Evolutionary conservation across 1,140 invertebrate species (phyloP), one percentile per base, ranked within the genome.

Genomic region (Gonioctena quinquepunctata): DNA sequence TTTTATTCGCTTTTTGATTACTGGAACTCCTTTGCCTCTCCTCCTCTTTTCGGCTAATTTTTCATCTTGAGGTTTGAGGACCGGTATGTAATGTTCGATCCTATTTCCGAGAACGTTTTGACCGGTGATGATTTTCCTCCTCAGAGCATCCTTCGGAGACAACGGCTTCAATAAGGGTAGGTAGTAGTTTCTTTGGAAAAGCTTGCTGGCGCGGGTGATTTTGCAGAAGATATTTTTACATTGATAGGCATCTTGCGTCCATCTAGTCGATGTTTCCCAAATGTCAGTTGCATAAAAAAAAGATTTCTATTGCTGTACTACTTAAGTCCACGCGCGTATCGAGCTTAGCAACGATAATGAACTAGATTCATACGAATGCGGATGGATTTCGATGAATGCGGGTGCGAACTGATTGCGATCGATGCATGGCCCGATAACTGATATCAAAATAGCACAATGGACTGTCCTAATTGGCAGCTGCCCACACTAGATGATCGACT

Each of bases 151-250:
- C 0, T 91, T 91, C 3, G 92, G 92, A 68, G 91, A 92, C 56
- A 94, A 91, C 0, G 92, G 92, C 7, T 92, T 91, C 59, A 94
- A 83, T 18, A 95, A 84, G 4, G 93, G 92, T 77, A 94, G 93
- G 79, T 94, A 94, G 82, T 94, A 92, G 23, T 92, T 91, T 74
- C 93, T 91, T 63, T 93, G 92, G 70, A 94, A 87, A 72, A 91
- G 91, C 57, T 92, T 87, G 82, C 91, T 92, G 76, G 88, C 89
- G 26, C 92, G 90, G 25, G 93, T 94, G 71, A 95, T 94, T 79
- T 92, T 89, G 83, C 93, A 94, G 77, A 88, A 90, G 91, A 90
- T 87, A 91, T 79, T 61, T 81, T 82, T 7, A 80, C 77, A 68
- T 82, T 82, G 48, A 82, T 75, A 13, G 75, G 69, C 80, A 81